Evolutionary conservation across 1,140 invertebrate genomes (phyloP).

Genomic region (Pectinophora gossypiella): DNA sequence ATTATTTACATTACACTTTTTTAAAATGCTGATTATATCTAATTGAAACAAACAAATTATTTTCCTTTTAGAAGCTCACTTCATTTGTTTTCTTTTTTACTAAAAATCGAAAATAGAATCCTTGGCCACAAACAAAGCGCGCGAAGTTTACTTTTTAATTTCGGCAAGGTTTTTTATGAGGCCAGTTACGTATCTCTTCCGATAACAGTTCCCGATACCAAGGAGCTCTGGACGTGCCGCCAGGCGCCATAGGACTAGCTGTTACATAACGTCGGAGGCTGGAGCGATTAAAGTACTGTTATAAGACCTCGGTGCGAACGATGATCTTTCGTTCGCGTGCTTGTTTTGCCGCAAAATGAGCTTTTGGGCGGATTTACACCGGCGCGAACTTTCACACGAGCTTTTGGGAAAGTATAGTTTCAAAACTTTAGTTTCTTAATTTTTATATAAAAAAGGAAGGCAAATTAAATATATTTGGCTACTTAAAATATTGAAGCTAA

Average conservation of each 20-base stretch:
- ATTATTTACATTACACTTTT: too few species aligned
- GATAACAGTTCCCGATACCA: not conserved
- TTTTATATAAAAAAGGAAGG: too few species aligned
- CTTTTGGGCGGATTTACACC: conserved; percentile 42
- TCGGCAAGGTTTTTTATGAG: not conserved
- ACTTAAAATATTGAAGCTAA: too few species aligned
- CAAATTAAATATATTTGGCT: too few species aligned
- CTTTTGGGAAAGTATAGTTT: too few species aligned
- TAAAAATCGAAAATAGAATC: not conserved
- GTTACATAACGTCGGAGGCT: conserved; percentile 59
- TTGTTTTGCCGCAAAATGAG: conserved; percentile 69
- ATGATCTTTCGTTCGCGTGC: conserved; percentile 65
- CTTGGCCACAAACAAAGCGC: not conserved
- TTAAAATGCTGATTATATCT: too few species aligned
- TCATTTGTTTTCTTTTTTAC: too few species aligned
- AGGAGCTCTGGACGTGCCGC: conserved; percentile 18
- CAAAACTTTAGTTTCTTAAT: too few species aligned
- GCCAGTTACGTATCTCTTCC: not conserved
- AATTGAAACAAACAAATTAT: too few species aligned
- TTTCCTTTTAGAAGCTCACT: too few species aligned
- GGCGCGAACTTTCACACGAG: too few species aligned
- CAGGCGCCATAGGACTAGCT: conserved; percentile 48
- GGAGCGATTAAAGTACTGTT: conserved; percentile 59
- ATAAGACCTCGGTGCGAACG: conserved; percentile 63
- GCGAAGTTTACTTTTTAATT: not conserved